Evolutionary conservation across 2,888 invertebrate species (phyloP), one percentile per base, ranked within the genome.

Genomic region (Rhingia campestris): DNA sequence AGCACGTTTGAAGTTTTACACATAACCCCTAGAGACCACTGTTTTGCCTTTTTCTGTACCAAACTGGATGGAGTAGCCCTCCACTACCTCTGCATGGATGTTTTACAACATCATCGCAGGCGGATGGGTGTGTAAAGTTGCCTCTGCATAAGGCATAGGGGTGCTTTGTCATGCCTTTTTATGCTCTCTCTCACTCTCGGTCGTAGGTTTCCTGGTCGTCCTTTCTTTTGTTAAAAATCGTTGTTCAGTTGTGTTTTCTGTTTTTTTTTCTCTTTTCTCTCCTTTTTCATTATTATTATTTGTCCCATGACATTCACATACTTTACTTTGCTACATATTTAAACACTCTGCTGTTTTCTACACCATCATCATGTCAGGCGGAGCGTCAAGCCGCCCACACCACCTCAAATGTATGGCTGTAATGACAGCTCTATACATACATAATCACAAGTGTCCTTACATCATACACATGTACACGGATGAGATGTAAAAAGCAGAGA

Each of bases 301-400:
- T 85, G 70, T 81, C 81, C 81, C 85, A 81, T 81, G 85, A 85
- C 85, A 85, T 85, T 85, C 81, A 85, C 85, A 75, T 85, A 81
- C 80, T 80, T 74, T 80, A 67, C 75, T 85, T 76, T 81, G 72
- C 75, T 85, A 72, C 76, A 81, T 58, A 75, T 74, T 64, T 74
- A 69, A 72, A 70, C 59, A 75, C 79, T 80, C 80, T 43, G 80
- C 59, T 63, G 56, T 56, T 70, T 75, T 61, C 61, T 61, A 59
- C 58, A 61, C 49, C 70, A 59, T 59, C 81, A 72, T 76, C 75
- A 58, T 59, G 51, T 35, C 49, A 64, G 53, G 58, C 58, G 30
- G 6, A 51, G 30, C 51, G 30, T 37, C 43, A 41, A 58, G 58
- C 58, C 58, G 51, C 70, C 69, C 70, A 49, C 70, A 64, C 47